Evolutionary conservation across 2,888 invertebrate genomes (phyloP), one percentile per base, ranked within the genome.

Genomic region (Drosophila diplacantha): DNA sequence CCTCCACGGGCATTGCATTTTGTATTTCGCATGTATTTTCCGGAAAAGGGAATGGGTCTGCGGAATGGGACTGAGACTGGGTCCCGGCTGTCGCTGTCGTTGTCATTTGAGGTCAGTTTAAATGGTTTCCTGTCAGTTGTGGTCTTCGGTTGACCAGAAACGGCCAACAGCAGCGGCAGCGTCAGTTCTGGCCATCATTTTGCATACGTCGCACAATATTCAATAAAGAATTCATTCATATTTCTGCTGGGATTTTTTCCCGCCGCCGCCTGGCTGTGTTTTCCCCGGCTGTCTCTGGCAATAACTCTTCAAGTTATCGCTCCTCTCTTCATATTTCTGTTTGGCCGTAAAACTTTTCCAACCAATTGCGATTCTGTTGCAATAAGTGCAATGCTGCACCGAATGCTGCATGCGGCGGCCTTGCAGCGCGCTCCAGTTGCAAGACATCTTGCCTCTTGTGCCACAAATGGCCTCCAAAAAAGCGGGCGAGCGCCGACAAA

Each of bases 41-140:
- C 44, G 54, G 64, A 37, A 54, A 44, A 59, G 58, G 59, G 59
- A 58, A 29, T 37, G 43, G 58, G 14, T 24, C 24, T 16, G 41
- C 43, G 9, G 24, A 14, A 22, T 37, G 47, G 38, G 31, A 29
- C 43, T 35, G 16, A 39, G 18, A 24, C 39, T 53, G 64, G 52
- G 53, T 49, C 57, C 52, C 63, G 57, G 46, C 73, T 74, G 70
- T 66, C 66, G 74, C 72, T 82, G 84, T 47, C 77, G 77, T 62
- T 84, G 80, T 83, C 78, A 73, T 84, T 84, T 80, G 84, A 82
- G 83, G 83, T 80, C 81, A 80, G 75, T 83, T 83, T 82, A 82
- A 84, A 84, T 79, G 84, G 84, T 84, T 84, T 82, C 82, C 79
- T 82, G 84, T 84, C 84, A 82, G 82, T 73, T 72, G 79, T 38